A percentile compares a stretch with the other conserved stretches of the same genome.
These are phyloP conservation scores for Tenodera sinensis DNA, from an alignment of 2,888 invertebrate genomes.

Conservation along the genomic window DNA sequence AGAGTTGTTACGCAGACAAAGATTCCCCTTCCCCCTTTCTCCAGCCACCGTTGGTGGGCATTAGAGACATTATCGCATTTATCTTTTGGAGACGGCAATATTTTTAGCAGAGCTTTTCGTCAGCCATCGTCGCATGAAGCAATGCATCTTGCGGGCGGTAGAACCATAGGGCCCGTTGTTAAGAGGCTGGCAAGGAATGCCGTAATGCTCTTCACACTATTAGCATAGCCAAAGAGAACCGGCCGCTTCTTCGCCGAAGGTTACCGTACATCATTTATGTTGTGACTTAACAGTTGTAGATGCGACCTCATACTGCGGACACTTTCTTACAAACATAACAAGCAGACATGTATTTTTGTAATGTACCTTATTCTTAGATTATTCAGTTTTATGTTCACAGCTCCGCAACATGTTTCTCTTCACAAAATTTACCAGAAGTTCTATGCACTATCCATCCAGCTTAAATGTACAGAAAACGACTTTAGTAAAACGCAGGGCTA, in stretches of 20 bases:
- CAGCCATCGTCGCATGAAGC: not conserved
- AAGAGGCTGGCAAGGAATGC: not conserved
- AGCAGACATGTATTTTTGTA: too few relatives aligned
- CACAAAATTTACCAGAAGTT: too few relatives aligned
- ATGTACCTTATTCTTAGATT: too few relatives aligned
- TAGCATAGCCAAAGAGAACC: not conserved
- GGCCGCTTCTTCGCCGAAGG: not conserved
- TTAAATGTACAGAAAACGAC: too few relatives aligned
- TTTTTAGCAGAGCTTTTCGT: not conserved
- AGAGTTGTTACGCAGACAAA: not conserved
- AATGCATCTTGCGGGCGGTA: not conserved
- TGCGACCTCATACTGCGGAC: not conserved
- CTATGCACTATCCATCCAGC: too few relatives aligned
- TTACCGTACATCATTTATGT: not conserved
- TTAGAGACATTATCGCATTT: not conserved
- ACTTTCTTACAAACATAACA: not conserved
- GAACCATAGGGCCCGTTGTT: not conserved
- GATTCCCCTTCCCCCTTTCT: not conserved
- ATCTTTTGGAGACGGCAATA: not conserved
- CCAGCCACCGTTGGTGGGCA: not conserved
- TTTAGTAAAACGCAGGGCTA: too few relatives aligned
- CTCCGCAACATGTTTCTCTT: too few relatives aligned
- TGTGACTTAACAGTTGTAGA: not conserved
- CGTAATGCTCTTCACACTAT: not conserved
- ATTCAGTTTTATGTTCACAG: too few relatives aligned